phyloP scores from a whole-genome alignment of 1,140 invertebrate genomes.

The Drosophila sp. region DNA sequence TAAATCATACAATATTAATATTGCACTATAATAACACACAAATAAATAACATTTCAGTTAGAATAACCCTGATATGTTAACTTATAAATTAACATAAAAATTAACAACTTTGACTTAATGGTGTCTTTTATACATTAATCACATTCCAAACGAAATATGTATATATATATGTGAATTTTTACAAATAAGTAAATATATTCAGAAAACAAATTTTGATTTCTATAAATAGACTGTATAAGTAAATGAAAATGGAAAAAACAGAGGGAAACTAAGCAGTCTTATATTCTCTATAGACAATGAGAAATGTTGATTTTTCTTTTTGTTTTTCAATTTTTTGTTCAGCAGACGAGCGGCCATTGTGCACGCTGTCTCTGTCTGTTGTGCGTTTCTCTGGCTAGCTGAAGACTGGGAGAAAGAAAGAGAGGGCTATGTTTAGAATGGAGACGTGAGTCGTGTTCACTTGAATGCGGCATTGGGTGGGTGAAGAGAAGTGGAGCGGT shows the following conservation, averaged over 20 bases:
- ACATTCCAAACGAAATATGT: too few relatives aligned
- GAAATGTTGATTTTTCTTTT: slow-evolving; percentile 9
- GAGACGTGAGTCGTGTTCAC: background rate
- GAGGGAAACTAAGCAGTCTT: slow-evolving; percentile 2
- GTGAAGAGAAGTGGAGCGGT: too few relatives aligned
- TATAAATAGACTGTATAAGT: background rate
- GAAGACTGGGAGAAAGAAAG: background rate
- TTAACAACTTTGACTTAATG: too few relatives aligned
- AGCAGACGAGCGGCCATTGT: slow-evolving; percentile 4
- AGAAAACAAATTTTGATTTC: background rate
- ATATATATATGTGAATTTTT: too few relatives aligned
- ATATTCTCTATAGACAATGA: slow-evolving; percentile 1
- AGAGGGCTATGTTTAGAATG: background rate
- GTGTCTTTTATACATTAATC: too few relatives aligned
- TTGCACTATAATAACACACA: too few relatives aligned
- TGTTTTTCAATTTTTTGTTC: slow-evolving; percentile 8
- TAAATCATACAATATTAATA: too few relatives aligned
- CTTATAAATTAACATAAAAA: too few relatives aligned
- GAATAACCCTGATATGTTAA: too few relatives aligned
- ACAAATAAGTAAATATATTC: background rate
- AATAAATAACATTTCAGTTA: too few relatives aligned
- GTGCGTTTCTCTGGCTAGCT: slow-evolving; percentile 1
- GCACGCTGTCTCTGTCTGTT: slow-evolving; percentile 9
- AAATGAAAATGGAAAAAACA: slow-evolving; percentile 9
- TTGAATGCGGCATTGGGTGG: background rate